Evolutionary conservation across 2,113 vertebrate species (phyloP), one percentile per base, ranked within the genome.

Genomic region (Uria lomvia): DNA sequence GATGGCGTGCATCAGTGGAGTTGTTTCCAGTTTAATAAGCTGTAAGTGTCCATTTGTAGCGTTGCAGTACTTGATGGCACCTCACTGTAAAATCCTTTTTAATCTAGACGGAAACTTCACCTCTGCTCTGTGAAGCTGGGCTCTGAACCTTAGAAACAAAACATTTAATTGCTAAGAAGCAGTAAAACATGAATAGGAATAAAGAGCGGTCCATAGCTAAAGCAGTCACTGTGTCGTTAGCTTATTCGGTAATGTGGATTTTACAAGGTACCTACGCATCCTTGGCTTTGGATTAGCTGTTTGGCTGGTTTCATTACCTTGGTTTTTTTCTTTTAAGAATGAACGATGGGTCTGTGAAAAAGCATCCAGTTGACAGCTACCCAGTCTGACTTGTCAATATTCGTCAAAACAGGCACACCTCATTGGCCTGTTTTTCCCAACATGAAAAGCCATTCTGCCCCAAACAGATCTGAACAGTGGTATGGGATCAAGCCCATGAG

Each of bases 1-100:
- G 42, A 77, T 43, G 40, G 75, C 15, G 78, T 55, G 92, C 90
- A 92, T 81, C 91, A 71, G 36, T 81, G 84, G 77, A 95, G 60
- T 43, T 83, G 65, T 74, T 90, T 91, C 74, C 87, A 95, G 40
- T 85, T 94, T 95, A 96, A 94, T 90, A 92, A 97, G 52, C 58
- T 77, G 2, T 74, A 92, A 95, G 84, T 80, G 86, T 72, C 88
- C 92, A 90, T 96, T 97, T 92, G 72, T 65, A 88, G 74, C 29
- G 12, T 27, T 90, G 63, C 82, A 76, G 42, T 24, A 87, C 65
- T 88, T 94, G 90, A 88, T 27, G 12, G 86, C 59, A 90, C 20
- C 90, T 94, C 50, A 38, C 60, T 71, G 80, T 15, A 96, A 92
- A 97, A 93, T 27, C 56, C 77, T 90, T 79, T 92, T 94, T 86